These are phyloP conservation scores for Meandrina meandrites DNA, from an alignment of 92 coral and sea anemone species.

Conservation along the genomic window DNA sequence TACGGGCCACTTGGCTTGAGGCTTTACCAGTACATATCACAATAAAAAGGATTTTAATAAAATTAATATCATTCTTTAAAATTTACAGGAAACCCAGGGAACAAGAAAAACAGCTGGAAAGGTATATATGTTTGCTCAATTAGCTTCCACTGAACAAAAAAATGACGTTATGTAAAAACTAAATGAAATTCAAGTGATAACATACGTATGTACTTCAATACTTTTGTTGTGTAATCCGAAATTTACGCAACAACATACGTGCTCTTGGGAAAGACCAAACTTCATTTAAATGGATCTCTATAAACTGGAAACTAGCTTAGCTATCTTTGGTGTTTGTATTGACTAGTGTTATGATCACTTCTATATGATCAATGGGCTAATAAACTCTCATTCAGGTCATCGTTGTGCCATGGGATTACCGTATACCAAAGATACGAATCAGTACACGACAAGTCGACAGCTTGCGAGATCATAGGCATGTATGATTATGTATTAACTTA, in stretches of 20 bases:
- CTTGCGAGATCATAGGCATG: slow-evolving; percentile 74
- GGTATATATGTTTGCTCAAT: slow-evolving; percentile 35
- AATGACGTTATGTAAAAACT: neutral
- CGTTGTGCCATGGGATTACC: slow-evolving; percentile 88
- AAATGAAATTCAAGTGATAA: too few species aligned
- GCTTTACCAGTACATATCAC: too few species aligned
- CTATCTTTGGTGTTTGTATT: neutral
- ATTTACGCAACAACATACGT: too few species aligned
- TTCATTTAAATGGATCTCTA: too few species aligned
- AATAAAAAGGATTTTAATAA: too few species aligned
- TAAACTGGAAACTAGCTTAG: too few species aligned
- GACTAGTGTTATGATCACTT: neutral
- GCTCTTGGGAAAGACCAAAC: too few species aligned
- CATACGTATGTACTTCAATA: too few species aligned
- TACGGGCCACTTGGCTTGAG: too few species aligned
- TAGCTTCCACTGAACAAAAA: neutral
- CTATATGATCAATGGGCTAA: too few species aligned
- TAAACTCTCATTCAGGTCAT: slow-evolving; percentile 52
- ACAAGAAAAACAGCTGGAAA: slow-evolving; percentile 77
- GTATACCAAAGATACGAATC: slow-evolving; percentile 83
- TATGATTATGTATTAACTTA: neutral
- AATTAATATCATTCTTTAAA: too few species aligned
- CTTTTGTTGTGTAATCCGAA: too few species aligned
- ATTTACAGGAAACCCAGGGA: slow-evolving; percentile 54
- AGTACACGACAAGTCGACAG: slow-evolving; percentile 72